Evolutionary conservation across 1,140 invertebrate genomes (phyloP).

Genomic region (Lerema accius): DNA sequence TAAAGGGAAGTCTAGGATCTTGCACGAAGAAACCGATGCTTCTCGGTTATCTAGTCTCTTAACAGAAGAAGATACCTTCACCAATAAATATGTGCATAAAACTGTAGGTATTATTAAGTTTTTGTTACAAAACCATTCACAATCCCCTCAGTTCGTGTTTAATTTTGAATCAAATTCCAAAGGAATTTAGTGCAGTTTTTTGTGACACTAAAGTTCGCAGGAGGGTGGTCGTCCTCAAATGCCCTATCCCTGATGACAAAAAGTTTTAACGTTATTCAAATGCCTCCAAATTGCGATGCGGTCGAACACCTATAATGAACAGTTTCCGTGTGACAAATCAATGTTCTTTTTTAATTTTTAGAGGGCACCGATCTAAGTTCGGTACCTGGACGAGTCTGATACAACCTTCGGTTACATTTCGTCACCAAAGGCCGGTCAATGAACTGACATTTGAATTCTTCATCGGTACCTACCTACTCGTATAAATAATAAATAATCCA

Average conservation of each 20-base stretch:
- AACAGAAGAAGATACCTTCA: too few relatives aligned
- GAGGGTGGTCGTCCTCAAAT: slow-evolving; percentile 22
- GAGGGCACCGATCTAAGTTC: slow-evolving; percentile 55
- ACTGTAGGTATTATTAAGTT: too few relatives aligned
- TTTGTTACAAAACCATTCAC: too few relatives aligned
- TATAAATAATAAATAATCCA: slow-evolving; percentile 25
- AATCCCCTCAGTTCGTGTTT: too few relatives aligned
- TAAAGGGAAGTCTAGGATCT: too few relatives aligned
- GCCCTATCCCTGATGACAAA: slow-evolving; percentile 17
- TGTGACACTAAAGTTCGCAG: slow-evolving; percentile 16
- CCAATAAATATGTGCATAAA: too few relatives aligned
- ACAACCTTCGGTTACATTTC: slow-evolving; percentile 71
- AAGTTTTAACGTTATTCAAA: slow-evolving; percentile 27
- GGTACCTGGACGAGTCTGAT: slow-evolving; percentile 61
- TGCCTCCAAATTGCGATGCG: slow-evolving; percentile 50
- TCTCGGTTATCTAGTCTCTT: too few relatives aligned
- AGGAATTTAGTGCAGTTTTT: not conserved
- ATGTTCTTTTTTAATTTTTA: slow-evolving; percentile 55
- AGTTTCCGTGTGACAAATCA: slow-evolving; percentile 57
- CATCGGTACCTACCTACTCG: slow-evolving; percentile 41
- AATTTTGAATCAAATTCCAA: not conserved
- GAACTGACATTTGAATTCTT: slow-evolving; percentile 58
- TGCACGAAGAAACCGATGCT: too few relatives aligned
- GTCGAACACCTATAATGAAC: slow-evolving; percentile 59
- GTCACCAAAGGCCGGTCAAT: slow-evolving; percentile 61